phyloP scores from a whole-genome alignment of 2,888 invertebrate species.

The Nudaria mundana region DNA sequence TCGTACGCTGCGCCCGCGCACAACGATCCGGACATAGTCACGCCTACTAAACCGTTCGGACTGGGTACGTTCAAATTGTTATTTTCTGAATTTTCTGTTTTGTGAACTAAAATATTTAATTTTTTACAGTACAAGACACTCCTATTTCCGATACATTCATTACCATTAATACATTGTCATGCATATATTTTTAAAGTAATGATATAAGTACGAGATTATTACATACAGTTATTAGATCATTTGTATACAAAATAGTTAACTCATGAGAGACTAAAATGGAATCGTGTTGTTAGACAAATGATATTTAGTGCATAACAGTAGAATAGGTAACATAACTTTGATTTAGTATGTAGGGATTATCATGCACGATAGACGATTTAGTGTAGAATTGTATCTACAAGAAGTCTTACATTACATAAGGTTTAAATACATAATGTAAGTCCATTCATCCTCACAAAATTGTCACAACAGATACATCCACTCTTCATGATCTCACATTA shows the following conservation, averaged over 20 bases:
- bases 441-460: constrained; percentile 46
- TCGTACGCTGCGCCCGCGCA: constrained; percentile 80
- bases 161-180: constrained; percentile 48
- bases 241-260: constrained; percentile 38
- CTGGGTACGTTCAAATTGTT: constrained; percentile 83
- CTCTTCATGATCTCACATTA: constrained; percentile 57
- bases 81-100: constrained; percentile 9
- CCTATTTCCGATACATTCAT: constrained; percentile 50
- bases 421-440: constrained; percentile 23
- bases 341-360: constrained; percentile 40
- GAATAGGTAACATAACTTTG: constrained; percentile 40
- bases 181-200: constrained; percentile 31
- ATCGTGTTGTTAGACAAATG: constrained; percentile 28
- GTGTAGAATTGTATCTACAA: constrained; percentile 36
- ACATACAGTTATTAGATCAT: constrained; percentile 36
- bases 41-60: constrained; percentile 90
- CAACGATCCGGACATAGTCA: constrained; percentile 76
- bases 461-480: constrained; percentile 49
- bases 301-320: constrained; percentile 59
- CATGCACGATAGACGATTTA: constrained; percentile 57
- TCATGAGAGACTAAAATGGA: constrained; percentile 25
- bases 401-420: constrained; percentile 26
- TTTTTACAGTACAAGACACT: constrained; percentile 45
- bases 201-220: constrained; percentile 17
- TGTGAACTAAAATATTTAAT: constrained; percentile 32